Percentiles rank a stretch among this genome's conserved stretches.
phyloP scores from a whole-genome alignment of 2,888 invertebrate genomes.

The Eretmocerus hayati region DNA sequence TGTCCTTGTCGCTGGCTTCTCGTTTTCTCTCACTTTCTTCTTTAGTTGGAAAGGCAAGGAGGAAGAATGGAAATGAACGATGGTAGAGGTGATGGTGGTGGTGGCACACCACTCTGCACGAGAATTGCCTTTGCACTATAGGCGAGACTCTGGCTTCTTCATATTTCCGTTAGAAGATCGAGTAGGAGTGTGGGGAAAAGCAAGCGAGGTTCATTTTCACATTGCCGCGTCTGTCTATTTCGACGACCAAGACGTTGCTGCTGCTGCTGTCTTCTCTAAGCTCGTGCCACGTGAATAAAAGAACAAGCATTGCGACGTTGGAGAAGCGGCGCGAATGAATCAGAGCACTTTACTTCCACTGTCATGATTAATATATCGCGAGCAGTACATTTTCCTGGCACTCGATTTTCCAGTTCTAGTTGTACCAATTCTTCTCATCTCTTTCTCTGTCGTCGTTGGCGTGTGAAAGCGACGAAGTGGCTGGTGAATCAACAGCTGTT shows the following conservation, averaged over 20 bases:
- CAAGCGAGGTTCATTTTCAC: background rate
- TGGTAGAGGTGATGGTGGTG: background rate
- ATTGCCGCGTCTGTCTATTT: background rate
- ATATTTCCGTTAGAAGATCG: constrained; percentile 5
- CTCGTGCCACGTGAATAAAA: constrained; percentile 2
- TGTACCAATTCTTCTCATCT: too few species aligned
- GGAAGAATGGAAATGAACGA: constrained; percentile 10
- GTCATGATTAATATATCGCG: constrained; percentile 4
- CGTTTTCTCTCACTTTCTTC: constrained; percentile 5
- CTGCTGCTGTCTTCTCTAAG: background rate
- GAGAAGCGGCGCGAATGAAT: background rate
- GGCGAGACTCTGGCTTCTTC: constrained; percentile 1
- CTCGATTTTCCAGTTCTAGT: background rate
- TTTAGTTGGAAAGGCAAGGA: background rate
- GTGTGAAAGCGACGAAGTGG: too few species aligned
- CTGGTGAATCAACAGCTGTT: too few species aligned
- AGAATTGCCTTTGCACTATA: background rate
- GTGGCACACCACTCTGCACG: constrained; percentile 1
- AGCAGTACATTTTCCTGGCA: background rate
- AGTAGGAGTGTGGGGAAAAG: background rate
- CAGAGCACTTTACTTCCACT: constrained; percentile 4
- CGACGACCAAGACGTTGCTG: background rate
- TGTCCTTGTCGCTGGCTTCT: constrained; percentile 5
- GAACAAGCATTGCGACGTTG: background rate
- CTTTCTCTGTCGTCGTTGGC: too few species aligned